Conservation (phyloP, 2,888 invertebrate genomes). For the Eupithecia exiguata region DNA sequence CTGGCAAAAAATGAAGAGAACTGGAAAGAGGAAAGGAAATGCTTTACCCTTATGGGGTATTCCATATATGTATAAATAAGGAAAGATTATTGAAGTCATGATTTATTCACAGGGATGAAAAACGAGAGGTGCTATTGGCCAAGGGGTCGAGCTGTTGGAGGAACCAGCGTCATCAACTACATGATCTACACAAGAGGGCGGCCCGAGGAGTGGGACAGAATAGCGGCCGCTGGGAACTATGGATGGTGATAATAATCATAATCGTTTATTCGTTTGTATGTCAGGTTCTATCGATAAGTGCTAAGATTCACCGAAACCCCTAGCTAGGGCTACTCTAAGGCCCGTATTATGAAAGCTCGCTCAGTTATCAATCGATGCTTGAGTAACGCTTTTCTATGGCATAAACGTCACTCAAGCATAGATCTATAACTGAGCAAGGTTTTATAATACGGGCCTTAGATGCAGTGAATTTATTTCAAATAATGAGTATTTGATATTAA, state of each 20-base stretch:
- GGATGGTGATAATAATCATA: slow-evolving; percentile 80
- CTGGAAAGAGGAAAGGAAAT: background rate
- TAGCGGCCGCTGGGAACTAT: slow-evolving; percentile 86
- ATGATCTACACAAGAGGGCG: slow-evolving; percentile 92
- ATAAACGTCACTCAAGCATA: too few species aligned
- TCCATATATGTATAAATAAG: too few species aligned
- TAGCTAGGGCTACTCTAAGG: too few species aligned
- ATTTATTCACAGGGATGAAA: slow-evolving; percentile 61
- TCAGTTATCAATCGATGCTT: too few species aligned
- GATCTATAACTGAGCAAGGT: too few species aligned
- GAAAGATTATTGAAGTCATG: background rate
- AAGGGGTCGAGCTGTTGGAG: slow-evolving; percentile 90
- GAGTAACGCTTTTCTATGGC: too few species aligned
- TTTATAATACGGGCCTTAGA: too few species aligned
- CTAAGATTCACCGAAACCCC: background rate
- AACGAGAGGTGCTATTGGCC: slow-evolving; percentile 86
- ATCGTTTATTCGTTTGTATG: background rate
- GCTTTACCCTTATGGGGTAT: too few species aligned
- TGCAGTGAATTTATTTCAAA: background rate
- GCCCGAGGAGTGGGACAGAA: slow-evolving; percentile 86
- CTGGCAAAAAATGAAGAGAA: background rate
- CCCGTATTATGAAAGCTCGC: too few species aligned
- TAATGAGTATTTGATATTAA: background rate
- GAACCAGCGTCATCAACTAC: slow-evolving; percentile 92
- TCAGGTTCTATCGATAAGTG: background rate